Evolutionary conservation across 1,140 invertebrate genomes (phyloP).

Genomic region (Stegodyphus mimosarum): DNA sequence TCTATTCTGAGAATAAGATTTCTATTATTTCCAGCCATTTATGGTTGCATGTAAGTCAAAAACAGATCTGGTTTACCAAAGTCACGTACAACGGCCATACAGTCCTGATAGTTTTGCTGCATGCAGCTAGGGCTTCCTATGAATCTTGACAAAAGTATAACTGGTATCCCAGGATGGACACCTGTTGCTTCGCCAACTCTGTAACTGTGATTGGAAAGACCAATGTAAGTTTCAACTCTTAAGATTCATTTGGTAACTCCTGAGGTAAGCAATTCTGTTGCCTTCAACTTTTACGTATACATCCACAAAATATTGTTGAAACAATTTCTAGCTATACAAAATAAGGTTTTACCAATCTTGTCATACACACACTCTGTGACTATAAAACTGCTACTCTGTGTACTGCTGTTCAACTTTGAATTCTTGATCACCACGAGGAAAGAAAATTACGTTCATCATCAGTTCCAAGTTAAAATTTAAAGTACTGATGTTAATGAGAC

Average conservation of each 20-base stretch:
- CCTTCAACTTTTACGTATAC: not conserved
- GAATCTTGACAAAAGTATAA: not conserved
- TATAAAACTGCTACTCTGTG: not conserved
- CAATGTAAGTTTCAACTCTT: not conserved
- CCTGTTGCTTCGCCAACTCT: not conserved
- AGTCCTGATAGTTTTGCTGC: not conserved
- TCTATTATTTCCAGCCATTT: slow-evolving; percentile 67
- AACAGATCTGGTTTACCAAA: not conserved
- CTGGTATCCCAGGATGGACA: not conserved
- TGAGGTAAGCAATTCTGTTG: not conserved
- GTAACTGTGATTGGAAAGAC: not conserved
- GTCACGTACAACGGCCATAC: not conserved
- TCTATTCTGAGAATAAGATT: slow-evolving; percentile 64
- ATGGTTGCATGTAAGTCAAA: slow-evolving; percentile 3
- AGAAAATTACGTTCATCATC: not conserved
- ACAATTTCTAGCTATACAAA: not conserved
- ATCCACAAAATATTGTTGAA: not conserved
- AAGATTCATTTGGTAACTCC: not conserved
- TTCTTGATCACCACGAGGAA: not conserved
- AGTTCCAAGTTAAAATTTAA: not conserved
- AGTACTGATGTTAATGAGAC: not conserved
- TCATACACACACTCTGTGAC: not conserved
- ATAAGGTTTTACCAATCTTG: not conserved
- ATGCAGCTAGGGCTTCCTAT: not conserved
- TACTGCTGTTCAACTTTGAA: not conserved